Conservation (phyloP, 2,797 vertebrate genomes). For the Ctenosaura bakeri region DNA sequence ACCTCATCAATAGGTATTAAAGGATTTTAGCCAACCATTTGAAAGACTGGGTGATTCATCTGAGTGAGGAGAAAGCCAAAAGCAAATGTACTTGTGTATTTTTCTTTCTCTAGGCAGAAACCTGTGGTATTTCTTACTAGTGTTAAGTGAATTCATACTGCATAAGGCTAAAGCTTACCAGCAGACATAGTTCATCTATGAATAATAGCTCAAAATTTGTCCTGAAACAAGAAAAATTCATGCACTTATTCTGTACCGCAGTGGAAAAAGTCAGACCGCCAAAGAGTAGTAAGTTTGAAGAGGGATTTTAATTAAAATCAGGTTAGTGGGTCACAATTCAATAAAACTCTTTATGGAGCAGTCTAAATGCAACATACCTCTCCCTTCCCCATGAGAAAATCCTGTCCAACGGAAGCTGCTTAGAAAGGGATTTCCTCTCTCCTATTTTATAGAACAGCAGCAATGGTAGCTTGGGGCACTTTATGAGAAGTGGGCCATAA, state of each 20-base stretch:
- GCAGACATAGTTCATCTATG: rapidly evolving
- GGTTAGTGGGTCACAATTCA: slow-evolving; percentile 64
- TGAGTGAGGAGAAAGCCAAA: background rate
- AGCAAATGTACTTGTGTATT: background rate
- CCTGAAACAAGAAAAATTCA: slow-evolving; percentile 11
- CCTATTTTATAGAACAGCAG: slow-evolving; percentile 62
- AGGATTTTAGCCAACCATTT: background rate
- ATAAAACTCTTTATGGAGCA: slow-evolving; percentile 69
- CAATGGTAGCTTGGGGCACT: slow-evolving; percentile 58
- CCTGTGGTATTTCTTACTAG: background rate
- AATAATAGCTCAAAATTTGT: slow-evolving; percentile 8
- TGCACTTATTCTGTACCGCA: slow-evolving; percentile 37
- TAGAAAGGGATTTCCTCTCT: slow-evolving; percentile 68
- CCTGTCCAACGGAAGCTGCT: slow-evolving; percentile 63
- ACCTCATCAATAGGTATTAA: background rate
- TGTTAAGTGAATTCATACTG: background rate
- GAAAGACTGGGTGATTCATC: slow-evolving; percentile 4
- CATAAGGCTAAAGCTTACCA: background rate
- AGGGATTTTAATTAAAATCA: slow-evolving; percentile 61
- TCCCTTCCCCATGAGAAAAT: slow-evolving; percentile 63
- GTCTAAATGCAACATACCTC: slow-evolving; percentile 56
- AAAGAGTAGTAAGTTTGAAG: slow-evolving; percentile 52
- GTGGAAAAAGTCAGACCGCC: slow-evolving; percentile 37
- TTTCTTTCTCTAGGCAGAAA: slow-evolving; percentile 9
- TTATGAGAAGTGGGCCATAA: slow-evolving; percentile 67